Base-by-base conservation (phyloP, 2,113 vertebrate genomes). In the Pungitius pungitius region DNA sequence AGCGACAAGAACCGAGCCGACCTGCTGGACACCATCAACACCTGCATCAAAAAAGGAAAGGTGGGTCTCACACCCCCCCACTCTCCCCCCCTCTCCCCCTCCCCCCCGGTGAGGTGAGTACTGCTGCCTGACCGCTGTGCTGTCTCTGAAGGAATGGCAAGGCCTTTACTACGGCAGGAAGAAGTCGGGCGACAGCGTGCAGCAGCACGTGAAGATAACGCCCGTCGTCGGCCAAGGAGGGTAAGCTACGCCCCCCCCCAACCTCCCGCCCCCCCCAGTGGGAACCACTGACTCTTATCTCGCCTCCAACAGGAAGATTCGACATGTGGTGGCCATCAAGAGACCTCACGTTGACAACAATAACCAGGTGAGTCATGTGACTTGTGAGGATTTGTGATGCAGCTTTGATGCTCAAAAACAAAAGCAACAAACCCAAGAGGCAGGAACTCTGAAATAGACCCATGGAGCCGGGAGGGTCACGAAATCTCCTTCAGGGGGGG, bases 271-370 rank as follows among this genome's bases (percentile, higher is more conserved):
- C 30, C 30, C 30, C 5, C 30, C 77, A 22, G 13, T 24, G 9
- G 3, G 7, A 68, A 64, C 18, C 1, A 14, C 60, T 75, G 56
- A 89, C 30, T 51, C 7, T 52, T 66, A 1, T 80, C 18, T 72
- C 82, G 86, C 76, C 91, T 55, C 90, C 92, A 76, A 72, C 93
- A 99, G 97, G 90, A 97, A 99, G 93, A 96, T 99, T 78, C 93
- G 96, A 79, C 97, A 99, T 89, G 96, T 97, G 86, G 97, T 99
- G 64, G 95, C 97, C 70, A 94, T 99, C 91, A 99, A 97, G 93
- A 96, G 94, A 85, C 93, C 96, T 83, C 94, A 95, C 72, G 88
- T 89, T 59, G 97, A 98, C 92, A 96, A 94, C 93, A 96, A 94
- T 75, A 97, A 96, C 83, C 96, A 98, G 95, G 97, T 98, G 92